Evolutionary conservation across 2,797 vertebrate species (phyloP).

Genomic region (Eurystomus glaucurus): DNA sequence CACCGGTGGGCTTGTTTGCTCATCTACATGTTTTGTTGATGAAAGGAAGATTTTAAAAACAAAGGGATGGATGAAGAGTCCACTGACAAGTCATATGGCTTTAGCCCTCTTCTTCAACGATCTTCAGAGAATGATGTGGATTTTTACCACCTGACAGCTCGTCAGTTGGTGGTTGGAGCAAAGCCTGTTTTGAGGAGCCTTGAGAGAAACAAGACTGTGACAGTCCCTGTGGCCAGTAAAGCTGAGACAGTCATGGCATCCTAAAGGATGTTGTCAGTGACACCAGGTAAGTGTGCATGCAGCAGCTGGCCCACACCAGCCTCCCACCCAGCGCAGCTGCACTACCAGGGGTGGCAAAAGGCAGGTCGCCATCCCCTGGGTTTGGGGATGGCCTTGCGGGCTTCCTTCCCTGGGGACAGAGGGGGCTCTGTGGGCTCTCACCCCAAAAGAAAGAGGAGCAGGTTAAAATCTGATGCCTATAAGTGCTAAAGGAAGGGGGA

Average conservation of each 20-base stretch:
- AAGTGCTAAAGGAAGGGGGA: not conserved
- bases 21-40: not conserved
- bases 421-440: accelerated
- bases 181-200: not conserved
- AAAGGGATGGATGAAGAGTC: not conserved
- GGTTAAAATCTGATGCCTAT: not conserved
- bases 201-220: not conserved
- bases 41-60: not conserved
- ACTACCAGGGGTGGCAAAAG: accelerated
- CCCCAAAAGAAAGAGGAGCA: not conserved
- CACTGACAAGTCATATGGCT: accelerated
- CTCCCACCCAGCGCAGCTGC: not conserved
- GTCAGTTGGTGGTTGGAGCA: accelerated
- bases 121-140: accelerated
- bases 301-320: not conserved
- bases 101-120: not conserved
- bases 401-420: not conserved
- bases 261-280: not conserved
- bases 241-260: too few relatives aligned
- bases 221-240: not conserved
- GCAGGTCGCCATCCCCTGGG: not conserved
- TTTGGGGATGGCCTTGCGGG: not conserved
- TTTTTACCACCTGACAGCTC: not conserved
- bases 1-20: not conserved
- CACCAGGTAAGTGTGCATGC: accelerated